phyloP scores from a whole-genome alignment of 1,140 invertebrate species.

The Radopholus similis region DNA sequence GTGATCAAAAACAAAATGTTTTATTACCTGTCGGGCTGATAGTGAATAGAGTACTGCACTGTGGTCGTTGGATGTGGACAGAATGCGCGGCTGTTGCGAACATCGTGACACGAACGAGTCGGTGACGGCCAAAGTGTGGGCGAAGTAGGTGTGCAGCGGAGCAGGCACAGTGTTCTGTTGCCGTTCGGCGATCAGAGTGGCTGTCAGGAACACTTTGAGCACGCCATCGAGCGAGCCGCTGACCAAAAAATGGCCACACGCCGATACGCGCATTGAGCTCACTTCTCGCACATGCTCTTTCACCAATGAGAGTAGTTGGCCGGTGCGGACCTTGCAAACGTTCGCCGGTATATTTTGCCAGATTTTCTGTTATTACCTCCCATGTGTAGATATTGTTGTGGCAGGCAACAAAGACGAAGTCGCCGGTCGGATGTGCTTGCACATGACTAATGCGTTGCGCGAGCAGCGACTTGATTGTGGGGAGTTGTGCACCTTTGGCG shows the following conservation, averaged over 20 bases:
- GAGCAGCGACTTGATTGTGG: neutral
- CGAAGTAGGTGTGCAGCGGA: neutral
- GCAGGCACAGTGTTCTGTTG: neutral
- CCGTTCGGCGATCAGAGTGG: neutral
- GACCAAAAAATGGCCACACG: slow-evolving; percentile 14
- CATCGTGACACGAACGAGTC: neutral
- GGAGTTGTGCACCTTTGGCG: neutral
- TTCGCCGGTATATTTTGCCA: neutral
- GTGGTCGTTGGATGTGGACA: slow-evolving; percentile 16
- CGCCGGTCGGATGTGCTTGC: slow-evolving; percentile 7
- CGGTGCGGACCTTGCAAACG: neutral
- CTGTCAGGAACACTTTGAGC: slow-evolving; percentile 3
- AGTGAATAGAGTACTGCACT: slow-evolving; percentile 14
- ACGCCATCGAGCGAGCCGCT: slow-evolving; percentile 4
- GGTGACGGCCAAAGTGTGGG: neutral
- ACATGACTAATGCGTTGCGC: neutral
- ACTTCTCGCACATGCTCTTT: slow-evolving; percentile 10
- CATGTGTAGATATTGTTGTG: slow-evolving; percentile 1
- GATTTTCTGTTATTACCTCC: neutral
- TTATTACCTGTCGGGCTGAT: neutral
- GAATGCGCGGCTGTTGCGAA: slow-evolving; percentile 1
- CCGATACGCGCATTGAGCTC: neutral
- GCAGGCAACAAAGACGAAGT: slow-evolving; percentile 5
- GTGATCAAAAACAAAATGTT: neutral
- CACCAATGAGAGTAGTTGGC: slow-evolving; percentile 5